Conservation (phyloP, 2,113 vertebrate genomes). For the Phoenicopterus ruber region DNA sequence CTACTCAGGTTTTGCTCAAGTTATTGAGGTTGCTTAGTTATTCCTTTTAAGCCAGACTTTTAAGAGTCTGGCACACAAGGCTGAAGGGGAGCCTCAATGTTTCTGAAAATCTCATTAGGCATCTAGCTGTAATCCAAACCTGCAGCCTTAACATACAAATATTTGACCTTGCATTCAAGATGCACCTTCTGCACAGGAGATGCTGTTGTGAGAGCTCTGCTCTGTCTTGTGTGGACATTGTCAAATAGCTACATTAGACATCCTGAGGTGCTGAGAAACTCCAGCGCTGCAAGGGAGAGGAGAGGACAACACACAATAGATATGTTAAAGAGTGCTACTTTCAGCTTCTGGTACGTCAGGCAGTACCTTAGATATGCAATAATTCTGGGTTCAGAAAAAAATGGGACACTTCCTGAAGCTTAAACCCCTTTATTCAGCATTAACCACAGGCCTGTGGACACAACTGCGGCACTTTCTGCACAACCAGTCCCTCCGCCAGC, state of each 20-base stretch:
- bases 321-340: background rate
- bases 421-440: background rate
- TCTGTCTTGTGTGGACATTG: background rate
- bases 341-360: background rate
- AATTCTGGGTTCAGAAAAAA: background rate
- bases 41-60: background rate
- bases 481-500: background rate
- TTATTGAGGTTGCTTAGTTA: background rate
- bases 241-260: background rate
- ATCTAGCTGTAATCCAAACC: background rate
- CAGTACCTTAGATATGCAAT: background rate
- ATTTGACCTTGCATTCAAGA: slow-evolving; percentile 18
- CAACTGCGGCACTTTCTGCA: background rate
- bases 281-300: background rate
- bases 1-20: background rate
- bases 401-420: background rate
- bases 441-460: background rate
- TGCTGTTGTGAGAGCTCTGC: background rate
- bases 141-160: background rate
- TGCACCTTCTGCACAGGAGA: background rate
- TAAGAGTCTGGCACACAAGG: background rate
- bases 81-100: background rate
- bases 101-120: slow-evolving; percentile 37
- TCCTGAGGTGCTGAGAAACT: background rate
- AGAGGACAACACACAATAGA: background rate